A percentile compares a stretch with the other conserved stretches of the same genome.
These are phyloP conservation scores for Macrocentrus cingulum DNA, from an alignment of 1,140 invertebrate genomes.

Conservation along the genomic window DNA sequence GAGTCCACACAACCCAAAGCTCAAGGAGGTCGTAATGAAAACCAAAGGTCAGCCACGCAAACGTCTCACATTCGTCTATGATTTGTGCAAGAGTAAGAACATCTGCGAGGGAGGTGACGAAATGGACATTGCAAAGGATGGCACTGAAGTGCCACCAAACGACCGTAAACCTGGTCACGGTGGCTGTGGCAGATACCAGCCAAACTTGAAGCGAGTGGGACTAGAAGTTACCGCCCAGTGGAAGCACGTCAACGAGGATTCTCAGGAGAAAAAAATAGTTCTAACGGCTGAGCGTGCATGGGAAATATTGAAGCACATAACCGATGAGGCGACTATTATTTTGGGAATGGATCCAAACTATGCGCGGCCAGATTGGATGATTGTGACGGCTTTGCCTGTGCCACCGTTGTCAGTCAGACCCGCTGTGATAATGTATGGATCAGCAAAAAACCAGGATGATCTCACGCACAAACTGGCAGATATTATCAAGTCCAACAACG, in stretches of 20 bases:
- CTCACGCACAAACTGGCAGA: constrained; percentile 98
- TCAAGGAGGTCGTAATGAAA: constrained; percentile 96
- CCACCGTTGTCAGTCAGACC: constrained; percentile 92
- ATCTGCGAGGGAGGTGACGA: constrained; percentile 99
- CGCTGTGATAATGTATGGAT: constrained; percentile 98
- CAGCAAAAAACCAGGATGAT: constrained; percentile 98
- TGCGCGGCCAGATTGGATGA: constrained; percentile 99
- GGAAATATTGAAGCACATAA: constrained; percentile 96
- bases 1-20: constrained; percentile 91
- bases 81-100: constrained; percentile 96
- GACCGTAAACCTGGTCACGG: constrained; percentile 84
- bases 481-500: constrained; percentile 99
- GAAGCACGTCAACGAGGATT: constrained; percentile 98
- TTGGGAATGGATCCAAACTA: constrained; percentile 95
- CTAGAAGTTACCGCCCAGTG: constrained; percentile 94
- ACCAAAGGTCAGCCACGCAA: constrained; percentile 96
- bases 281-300: constrained; percentile 93
- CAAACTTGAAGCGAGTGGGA: constrained; percentile 84
- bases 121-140: constrained; percentile 86
- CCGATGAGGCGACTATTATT: constrained; percentile 95
- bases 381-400: constrained; percentile 94
- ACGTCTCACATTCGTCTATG: constrained; percentile 93
- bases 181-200: constrained; percentile 97
- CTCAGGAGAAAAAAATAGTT: constrained; percentile 92
- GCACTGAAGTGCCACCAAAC: constrained; percentile 56